Evolutionary conservation across 2,113 vertebrate genomes (phyloP).

Genomic region (Mixornis gularis): DNA sequence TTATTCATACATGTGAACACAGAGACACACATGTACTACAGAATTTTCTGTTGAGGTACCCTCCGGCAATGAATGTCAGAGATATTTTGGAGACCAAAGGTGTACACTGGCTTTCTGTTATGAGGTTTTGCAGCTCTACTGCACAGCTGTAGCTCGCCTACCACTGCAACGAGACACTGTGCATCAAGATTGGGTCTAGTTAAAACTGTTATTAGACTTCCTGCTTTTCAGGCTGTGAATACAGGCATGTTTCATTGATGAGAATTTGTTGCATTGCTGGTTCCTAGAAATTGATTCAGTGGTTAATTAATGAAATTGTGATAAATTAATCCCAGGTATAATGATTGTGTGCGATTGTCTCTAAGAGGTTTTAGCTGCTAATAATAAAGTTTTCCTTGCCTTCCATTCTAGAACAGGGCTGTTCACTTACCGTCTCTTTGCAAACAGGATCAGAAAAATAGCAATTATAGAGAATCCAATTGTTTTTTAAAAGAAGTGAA

Average conservation of each 20-base stretch:
- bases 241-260: neutral
- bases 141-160: neutral
- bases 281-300: neutral
- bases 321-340: neutral
- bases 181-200: neutral
- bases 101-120: neutral
- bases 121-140: neutral
- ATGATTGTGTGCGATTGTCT: neutral
- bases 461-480: neutral
- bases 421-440: neutral
- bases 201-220: neutral
- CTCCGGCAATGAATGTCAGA: neutral
- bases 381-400: neutral
- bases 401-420: neutral
- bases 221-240: neutral
- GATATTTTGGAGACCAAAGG: neutral
- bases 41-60: neutral
- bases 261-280: neutral
- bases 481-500: neutral
- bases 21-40: neutral
- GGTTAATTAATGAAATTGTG: neutral
- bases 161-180: neutral
- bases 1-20: neutral
- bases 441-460: neutral
- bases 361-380: neutral